Evolutionary conservation across 1,140 invertebrate species (phyloP), one percentile per base, ranked within the genome.

Genomic region (Geopemphigus sp.): DNA sequence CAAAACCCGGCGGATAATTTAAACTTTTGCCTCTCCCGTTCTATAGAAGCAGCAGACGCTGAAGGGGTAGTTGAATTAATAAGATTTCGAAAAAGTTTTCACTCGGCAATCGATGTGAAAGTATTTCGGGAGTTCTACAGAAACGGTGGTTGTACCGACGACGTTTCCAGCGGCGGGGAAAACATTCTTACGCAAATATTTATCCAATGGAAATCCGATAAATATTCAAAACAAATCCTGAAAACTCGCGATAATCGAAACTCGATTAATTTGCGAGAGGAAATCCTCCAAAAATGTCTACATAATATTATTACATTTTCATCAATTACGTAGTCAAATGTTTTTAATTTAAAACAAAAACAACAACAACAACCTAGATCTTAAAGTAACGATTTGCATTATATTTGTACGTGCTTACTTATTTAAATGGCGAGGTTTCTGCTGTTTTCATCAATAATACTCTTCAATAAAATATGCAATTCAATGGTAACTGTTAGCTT

Each of bases 301-400:
- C 22, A 24, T 50, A 59, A 57, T 74, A 76, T 56, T 76, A 56
- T 59, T 22, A 10, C 74, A 11, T 56, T 56, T 17, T 61, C n/a
- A n/a, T 61, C 32, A 57, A 59, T 76, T 76, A 61, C 8, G 26
- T 17, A 76, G 56, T 63, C 57, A 63, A 61, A 47, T 47, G 22
- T 78, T 26, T 78, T 59, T 59, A 78, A 78, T 78, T 78, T 61
- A 78, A 63, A 63, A 78, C 74, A 47, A 47, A 78, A 78, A 78
- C 39, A 61, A 78, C 56, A 78, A 78, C 39, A 61, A 78, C 56
- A 78, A 39, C 22, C 22, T 83, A 82, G 83, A 81, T 50, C 82
- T 66, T 26, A 83, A 54, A 24, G 81, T 61, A 82, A 81, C 68
- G 39, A 81, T 73, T 80, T 72, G 64, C 78, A 81, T 81, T 70